phyloP scores from a whole-genome alignment of 2,888 invertebrate genomes.

The Heteromyza rotundicornis region DNA sequence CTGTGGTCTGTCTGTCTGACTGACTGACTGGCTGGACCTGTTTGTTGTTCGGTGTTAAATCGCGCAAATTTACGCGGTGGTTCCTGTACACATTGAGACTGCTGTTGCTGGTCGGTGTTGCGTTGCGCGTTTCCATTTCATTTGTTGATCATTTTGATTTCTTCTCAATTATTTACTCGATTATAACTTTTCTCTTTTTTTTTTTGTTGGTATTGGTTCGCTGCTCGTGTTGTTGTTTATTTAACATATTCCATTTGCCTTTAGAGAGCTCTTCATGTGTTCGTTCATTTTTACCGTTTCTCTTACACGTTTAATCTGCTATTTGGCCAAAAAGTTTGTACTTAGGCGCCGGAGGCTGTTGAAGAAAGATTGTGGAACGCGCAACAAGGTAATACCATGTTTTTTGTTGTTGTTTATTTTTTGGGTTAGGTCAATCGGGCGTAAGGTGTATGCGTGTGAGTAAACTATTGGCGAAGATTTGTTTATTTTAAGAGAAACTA shows the following conservation, averaged over 20 bases:
- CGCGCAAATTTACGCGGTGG: neutral
- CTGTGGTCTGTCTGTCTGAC: neutral
- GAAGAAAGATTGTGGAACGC: too few relatives aligned
- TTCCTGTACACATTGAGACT: neutral
- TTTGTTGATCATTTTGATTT: neutral
- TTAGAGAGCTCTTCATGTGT: too few relatives aligned
- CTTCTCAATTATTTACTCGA: neutral
- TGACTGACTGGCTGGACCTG: neutral
- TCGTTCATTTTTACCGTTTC: too few relatives aligned
- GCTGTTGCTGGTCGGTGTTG: neutral
- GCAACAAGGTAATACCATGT: too few relatives aligned
- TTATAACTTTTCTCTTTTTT: neutral
- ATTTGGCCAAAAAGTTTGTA: too few relatives aligned
- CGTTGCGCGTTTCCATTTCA: neutral
- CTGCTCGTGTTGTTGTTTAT: too few relatives aligned
- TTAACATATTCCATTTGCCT: neutral
- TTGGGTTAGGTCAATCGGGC: conserved; percentile 19
- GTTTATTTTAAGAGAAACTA: conserved; percentile 6
- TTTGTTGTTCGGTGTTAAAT: neutral
- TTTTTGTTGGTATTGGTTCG: neutral
- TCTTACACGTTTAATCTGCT: too few relatives aligned
- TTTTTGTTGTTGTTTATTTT: neutral
- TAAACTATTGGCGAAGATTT: neutral
- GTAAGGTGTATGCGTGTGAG: neutral
- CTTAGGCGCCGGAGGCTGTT: too few relatives aligned